A percentile compares a stretch with the other conserved stretches of the same genome.
These are phyloP conservation scores for Pyxicephalus adspersus DNA, from an alignment of 2,113 vertebrate genomes.

Conservation along the genomic window DNA sequence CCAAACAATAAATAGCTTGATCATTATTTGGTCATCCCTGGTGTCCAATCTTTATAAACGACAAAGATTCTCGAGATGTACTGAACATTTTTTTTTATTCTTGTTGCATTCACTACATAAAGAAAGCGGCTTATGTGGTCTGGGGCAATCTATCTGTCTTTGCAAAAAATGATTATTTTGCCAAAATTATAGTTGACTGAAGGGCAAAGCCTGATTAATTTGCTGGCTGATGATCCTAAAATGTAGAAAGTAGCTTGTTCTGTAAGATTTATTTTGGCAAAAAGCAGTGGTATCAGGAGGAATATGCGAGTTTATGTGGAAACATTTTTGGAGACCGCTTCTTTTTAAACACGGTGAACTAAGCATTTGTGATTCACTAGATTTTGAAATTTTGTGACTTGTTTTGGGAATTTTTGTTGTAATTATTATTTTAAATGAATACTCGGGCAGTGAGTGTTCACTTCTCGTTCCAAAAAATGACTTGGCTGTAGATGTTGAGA, in stretches of 20 bases:
- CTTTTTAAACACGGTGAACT: slow-evolving; percentile 7
- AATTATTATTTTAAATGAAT: slow-evolving; percentile 41
- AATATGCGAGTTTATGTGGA: slow-evolving; percentile 44
- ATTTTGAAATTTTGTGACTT: not conserved
- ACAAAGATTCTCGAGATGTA: not conserved
- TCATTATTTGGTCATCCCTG: not conserved
- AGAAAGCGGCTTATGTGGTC: slow-evolving; percentile 7
- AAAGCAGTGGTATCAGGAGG: slow-evolving; percentile 6
- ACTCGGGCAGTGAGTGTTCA: slow-evolving; percentile 63
- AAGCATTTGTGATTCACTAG: slow-evolving; percentile 30
- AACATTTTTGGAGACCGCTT: slow-evolving; percentile 37
- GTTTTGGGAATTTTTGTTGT: slow-evolving; percentile 22
- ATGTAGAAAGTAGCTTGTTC: slow-evolving; percentile 51
- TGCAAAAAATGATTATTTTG: slow-evolving; percentile 27
- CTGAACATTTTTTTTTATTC: not conserved
- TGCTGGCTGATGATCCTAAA: slow-evolving; percentile 29
- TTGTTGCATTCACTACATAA: not conserved
- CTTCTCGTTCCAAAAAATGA: slow-evolving; percentile 41
- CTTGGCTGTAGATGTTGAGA: slow-evolving; percentile 28
- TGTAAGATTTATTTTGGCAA: slow-evolving; percentile 50
- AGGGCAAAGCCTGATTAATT: slow-evolving; percentile 47
- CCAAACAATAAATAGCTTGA: not conserved
- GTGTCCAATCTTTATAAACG: not conserved
- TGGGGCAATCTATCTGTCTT: slow-evolving; percentile 5
- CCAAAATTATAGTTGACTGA: slow-evolving; percentile 38